These are phyloP conservation scores for Benitochromis conjunctus DNA, from an alignment of 2,113 vertebrate species.

Conservation along the genomic window DNA sequence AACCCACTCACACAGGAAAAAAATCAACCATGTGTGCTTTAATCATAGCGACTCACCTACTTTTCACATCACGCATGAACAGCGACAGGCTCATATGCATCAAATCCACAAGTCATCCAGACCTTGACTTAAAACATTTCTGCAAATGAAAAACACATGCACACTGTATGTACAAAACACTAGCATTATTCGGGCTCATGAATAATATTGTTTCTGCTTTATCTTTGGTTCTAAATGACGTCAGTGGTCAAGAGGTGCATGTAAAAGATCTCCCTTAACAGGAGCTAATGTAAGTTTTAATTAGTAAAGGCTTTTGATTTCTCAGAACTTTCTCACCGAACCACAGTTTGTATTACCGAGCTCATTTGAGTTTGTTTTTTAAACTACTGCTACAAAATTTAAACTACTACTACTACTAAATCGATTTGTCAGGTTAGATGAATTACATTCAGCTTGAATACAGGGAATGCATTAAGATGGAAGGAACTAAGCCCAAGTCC, in stretches of 20 bases:
- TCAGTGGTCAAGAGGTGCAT: not conserved
- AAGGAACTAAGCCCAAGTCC: not conserved
- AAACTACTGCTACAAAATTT: not conserved
- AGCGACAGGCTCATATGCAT: not conserved
- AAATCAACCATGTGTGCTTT: conserved; percentile 1
- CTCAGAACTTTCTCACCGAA: not conserved
- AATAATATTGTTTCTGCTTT: not conserved
- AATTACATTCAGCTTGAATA: not conserved
- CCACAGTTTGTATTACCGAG: no score
- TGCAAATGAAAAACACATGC: not conserved
- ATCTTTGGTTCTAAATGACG: not conserved
- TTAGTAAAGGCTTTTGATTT: not conserved
- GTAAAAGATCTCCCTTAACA: not conserved
- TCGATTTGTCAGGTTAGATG: not conserved
- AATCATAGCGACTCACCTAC: not conserved
- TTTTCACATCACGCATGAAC: not conserved
- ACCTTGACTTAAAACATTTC: not conserved
- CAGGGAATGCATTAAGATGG: not conserved
- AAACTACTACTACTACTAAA: not conserved
- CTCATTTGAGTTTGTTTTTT: not conserved
- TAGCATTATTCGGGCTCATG: not conserved
- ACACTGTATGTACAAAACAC: not conserved
- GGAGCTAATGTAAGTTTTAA: not conserved
- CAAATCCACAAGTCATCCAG: not conserved
- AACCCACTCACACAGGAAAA: not conserved